Conservation (phyloP, 2,797 vertebrate species). For the Australoheros facetus region DNA sequence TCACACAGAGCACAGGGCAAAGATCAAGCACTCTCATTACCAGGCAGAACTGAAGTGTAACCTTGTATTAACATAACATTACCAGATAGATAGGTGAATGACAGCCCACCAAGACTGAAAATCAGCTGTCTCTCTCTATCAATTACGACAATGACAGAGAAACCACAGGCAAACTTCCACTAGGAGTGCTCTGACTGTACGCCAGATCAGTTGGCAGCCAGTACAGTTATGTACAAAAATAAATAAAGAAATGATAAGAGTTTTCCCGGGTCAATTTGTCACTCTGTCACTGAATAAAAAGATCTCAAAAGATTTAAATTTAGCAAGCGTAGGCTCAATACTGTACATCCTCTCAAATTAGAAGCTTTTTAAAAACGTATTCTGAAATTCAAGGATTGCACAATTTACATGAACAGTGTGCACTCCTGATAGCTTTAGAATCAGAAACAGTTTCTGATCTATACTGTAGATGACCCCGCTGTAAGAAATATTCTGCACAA, state of each 20-base stretch:
- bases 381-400: neutral
- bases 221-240: slow-evolving; percentile 1
- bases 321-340: neutral
- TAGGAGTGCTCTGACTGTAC: slow-evolving; percentile 31
- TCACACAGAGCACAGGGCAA: neutral
- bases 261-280: slow-evolving; percentile 8
- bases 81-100: slow-evolving; percentile 49
- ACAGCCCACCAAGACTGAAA: slow-evolving; percentile 62
- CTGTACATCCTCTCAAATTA: neutral
- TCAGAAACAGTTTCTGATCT: neutral
- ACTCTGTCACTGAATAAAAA: neutral
- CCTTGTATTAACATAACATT: slow-evolving; percentile 70
- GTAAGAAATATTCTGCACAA: neutral
- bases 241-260: slow-evolving; percentile 11
- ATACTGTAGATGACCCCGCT: neutral
- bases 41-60: slow-evolving; percentile 25
- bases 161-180: slow-evolving; percentile 48
- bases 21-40: slow-evolving; percentile 25
- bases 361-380: neutral
- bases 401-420: neutral
- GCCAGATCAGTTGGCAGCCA: slow-evolving; percentile 16
- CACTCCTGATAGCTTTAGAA: neutral
- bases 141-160: slow-evolving; percentile 66
- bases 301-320: neutral
- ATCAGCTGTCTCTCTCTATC: slow-evolving; percentile 68